Conservation (phyloP, 2,113 vertebrate species). For the Etia nguti region DNA sequence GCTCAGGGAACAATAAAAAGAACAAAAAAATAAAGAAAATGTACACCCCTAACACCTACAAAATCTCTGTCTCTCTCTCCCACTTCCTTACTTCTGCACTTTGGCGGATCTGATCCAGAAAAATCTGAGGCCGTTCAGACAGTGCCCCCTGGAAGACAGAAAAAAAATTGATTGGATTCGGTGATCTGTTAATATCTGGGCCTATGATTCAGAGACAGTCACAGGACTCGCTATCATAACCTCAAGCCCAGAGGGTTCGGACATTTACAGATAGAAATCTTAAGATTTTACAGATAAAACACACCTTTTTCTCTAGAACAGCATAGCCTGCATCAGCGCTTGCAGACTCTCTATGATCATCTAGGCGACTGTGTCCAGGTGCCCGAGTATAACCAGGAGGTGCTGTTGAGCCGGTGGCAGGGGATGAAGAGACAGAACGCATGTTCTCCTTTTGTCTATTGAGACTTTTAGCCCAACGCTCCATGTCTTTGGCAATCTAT, state of each 20-base stretch:
- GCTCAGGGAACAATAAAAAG: constrained; percentile 14
- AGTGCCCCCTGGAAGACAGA: constrained; percentile 74
- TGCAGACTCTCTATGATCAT: constrained; percentile 83
- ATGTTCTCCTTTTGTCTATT: constrained; percentile 90
- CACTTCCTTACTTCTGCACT: constrained; percentile 73
- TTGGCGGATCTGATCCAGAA: constrained; percentile 80
- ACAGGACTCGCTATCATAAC: not conserved
- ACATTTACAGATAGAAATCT: not conserved
- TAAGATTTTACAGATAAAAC: not conserved
- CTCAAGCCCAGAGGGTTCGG: not conserved
- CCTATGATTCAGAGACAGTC: not conserved
- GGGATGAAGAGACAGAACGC: constrained; percentile 66
- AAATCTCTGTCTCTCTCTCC: not conserved
- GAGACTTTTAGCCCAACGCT: constrained; percentile 88
- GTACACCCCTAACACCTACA: not conserved
- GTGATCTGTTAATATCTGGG: not conserved
- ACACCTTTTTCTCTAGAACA: constrained; percentile 88
- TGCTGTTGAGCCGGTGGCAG: constrained; percentile 17
- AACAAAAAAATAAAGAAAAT: not conserved
- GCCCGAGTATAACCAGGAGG: constrained; percentile 60
- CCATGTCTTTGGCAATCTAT: constrained; percentile 92
- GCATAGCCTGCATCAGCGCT: constrained; percentile 88
- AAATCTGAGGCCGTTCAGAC: constrained; percentile 79
- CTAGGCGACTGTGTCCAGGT: constrained; percentile 63
- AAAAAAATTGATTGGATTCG: not conserved